Evolutionary conservation across 2,797 vertebrate species (phyloP), one percentile per base, ranked within the genome.

Genomic region (Chrysocyon brachyurus): DNA sequence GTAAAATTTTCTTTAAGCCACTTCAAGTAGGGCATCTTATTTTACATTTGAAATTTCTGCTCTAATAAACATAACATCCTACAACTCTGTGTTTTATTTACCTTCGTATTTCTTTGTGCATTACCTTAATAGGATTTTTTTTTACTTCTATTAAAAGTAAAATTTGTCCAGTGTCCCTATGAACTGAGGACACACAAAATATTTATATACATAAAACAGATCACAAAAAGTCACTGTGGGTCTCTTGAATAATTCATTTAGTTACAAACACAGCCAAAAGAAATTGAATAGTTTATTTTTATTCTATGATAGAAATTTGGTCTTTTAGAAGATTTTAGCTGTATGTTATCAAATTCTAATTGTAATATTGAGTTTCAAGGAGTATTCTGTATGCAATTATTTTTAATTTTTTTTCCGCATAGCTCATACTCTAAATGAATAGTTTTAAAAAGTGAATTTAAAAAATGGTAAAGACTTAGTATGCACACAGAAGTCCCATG

Each of bases 211-310:
- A 31, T 85, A 46, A 11, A 90, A 33, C 5, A 82, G 4, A 75
- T 63, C 19, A 22, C 59, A 77, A 46, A 75, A 57, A 21, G 84
- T 72, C 12, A 70, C 16, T 89, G 52, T 24, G 8, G 33, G 0
- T 73, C 56, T 96, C 40, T 96, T 28, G 85, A 46, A 68, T 72
- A 93, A 59, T 12, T 66, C 10, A 56, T 79, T 54, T 56, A 79
- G 9, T 70, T 96, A 88, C 22, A 12, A 91, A 68, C 33, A 46
- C 12, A 91, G 72, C 2, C 22, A 70, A 70, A 52, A 81, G 49
- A 92, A 83, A 57, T 87, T 21, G 46, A 92, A 5, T 52, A 46
- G 5, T 33, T 83, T 94, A 46, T 14, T 79, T 31, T 94, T 77
- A 85, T 17, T 72, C 11, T 46, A 59, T n/a, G 19, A 1, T 70